These are phyloP conservation scores for Amblyjoppa fuscipennis DNA, from an alignment of 2,888 invertebrate genomes.

Conservation along the genomic window DNA sequence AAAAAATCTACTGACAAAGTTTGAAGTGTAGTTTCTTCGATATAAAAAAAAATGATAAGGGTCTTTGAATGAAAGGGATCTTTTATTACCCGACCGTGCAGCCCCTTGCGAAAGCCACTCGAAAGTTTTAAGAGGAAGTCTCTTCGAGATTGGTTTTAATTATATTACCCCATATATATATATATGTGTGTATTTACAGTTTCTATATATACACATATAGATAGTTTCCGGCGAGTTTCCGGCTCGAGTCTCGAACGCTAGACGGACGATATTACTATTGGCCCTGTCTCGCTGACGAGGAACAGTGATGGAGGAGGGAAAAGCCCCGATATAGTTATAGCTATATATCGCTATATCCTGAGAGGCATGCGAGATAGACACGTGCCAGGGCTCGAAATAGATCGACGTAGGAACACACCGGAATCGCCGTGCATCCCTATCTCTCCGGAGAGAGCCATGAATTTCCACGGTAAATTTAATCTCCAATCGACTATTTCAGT, in stretches of 20 bases:
- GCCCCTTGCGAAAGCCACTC: not conserved
- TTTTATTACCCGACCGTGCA: not conserved
- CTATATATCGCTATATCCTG: slow-evolving; percentile 40
- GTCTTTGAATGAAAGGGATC: no score
- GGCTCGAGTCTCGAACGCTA: slow-evolving; percentile 67
- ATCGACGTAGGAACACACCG: slow-evolving; percentile 32
- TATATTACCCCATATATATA: slow-evolving; percentile 8
- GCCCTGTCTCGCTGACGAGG: slow-evolving; percentile 68
- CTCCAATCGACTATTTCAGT: not conserved
- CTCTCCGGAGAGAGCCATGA: slow-evolving; percentile 26
- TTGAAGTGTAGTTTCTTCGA: no score
- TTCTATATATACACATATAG: no score
- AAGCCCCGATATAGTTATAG: slow-evolving; percentile 18
- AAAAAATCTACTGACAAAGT: no score
- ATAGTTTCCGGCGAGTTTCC: slow-evolving; percentile 24
- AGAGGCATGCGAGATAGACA: slow-evolving; percentile 47
- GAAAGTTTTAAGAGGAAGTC: not conserved
- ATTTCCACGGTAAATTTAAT: slow-evolving; percentile 25
- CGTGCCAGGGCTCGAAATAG: slow-evolving; percentile 58
- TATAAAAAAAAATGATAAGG: no score
- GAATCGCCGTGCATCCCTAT: not conserved
- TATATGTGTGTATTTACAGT: not conserved
- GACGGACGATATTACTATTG: slow-evolving; percentile 71
- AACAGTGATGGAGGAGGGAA: slow-evolving; percentile 43
- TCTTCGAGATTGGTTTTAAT: slow-evolving; percentile 2